Conservation (phyloP, 2,888 invertebrate genomes). For the Galeopsomyia nigrocyanea region DNA sequence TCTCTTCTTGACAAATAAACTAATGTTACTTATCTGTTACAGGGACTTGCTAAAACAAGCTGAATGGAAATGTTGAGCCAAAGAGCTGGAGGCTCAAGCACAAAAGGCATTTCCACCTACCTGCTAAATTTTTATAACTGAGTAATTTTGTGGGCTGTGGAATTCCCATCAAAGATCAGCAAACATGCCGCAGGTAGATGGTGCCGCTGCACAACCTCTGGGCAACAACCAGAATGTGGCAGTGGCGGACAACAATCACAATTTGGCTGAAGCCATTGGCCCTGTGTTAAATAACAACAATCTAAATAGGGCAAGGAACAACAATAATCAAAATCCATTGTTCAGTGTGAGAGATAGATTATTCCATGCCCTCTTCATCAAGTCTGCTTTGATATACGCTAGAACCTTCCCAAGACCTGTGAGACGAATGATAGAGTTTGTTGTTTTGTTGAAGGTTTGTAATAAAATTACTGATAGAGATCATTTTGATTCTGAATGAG, state of each 20-base stretch:
- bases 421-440: conserved; percentile 86
- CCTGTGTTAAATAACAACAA: conserved; percentile 58
- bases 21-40: conserved; percentile 2
- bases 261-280: conserved; percentile 56
- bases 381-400: conserved; percentile 92
- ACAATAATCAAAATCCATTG: conserved; percentile 78
- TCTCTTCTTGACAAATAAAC: neutral
- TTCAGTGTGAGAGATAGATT: conserved; percentile 91
- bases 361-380: conserved; percentile 95
- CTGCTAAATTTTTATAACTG: conserved; percentile 28
- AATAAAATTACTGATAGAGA: too few relatives aligned
- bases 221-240: conserved; percentile 60
- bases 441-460: conserved; percentile 82
- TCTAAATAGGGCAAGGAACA: conserved; percentile 61
- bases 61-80: conserved; percentile 44
- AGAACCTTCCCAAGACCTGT: conserved; percentile 88
- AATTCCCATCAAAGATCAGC: conserved; percentile 42
- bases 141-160: conserved; percentile 15
- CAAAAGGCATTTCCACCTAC: conserved; percentile 29
- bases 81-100: conserved; percentile 12
- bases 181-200: conserved; percentile 61
- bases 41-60: conserved; percentile 26
- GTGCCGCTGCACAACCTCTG: conserved; percentile 52
- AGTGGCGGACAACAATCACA: conserved; percentile 58
- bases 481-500: too few relatives aligned